Conservation (phyloP, 92 coral and sea anemone species). For the Paramuricea clavata region DNA sequence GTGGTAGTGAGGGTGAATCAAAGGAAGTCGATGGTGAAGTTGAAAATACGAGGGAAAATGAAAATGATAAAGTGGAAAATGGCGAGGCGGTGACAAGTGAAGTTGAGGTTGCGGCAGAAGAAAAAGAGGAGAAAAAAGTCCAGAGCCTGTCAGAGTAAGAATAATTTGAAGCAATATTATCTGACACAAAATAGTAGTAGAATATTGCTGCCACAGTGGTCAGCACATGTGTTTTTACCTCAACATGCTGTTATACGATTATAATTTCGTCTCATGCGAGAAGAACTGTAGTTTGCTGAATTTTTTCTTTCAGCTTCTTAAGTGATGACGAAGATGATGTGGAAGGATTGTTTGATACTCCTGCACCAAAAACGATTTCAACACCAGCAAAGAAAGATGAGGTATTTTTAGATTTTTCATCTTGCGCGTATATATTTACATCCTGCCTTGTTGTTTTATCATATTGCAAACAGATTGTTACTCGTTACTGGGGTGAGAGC, state of each 20-base stretch:
- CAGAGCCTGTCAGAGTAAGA: constrained; percentile 46
- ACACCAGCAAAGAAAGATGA: constrained; percentile 46
- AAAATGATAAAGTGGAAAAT: constrained; percentile 22
- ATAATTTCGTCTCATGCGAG: no score
- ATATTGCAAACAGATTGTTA: no score
- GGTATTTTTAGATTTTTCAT: background rate
- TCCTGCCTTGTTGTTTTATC: no score
- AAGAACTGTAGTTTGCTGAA: background rate
- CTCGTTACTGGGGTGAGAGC: no score
- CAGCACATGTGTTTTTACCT: no score
- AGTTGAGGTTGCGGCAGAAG: constrained; percentile 1
- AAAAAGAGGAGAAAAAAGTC: constrained; percentile 13
- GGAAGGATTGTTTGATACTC: constrained; percentile 76
- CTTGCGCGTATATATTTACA: no score
- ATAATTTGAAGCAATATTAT: no score
- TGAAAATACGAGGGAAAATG: constrained; percentile 41
- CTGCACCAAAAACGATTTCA: constrained; percentile 67
- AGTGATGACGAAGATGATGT: constrained; percentile 39
- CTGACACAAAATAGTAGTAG: no score
- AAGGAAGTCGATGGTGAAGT: constrained; percentile 1
- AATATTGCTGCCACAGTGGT: no score
- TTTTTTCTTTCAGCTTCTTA: background rate
- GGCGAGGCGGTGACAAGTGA: background rate
- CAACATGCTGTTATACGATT: no score
- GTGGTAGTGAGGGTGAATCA: constrained; percentile 22